A percentile compares a stretch with the other conserved stretches of the same genome.
These are phyloP conservation scores for Pterobdella sp. DNA, from an alignment of 2,888 invertebrate species.

Conservation along the genomic window DNA sequence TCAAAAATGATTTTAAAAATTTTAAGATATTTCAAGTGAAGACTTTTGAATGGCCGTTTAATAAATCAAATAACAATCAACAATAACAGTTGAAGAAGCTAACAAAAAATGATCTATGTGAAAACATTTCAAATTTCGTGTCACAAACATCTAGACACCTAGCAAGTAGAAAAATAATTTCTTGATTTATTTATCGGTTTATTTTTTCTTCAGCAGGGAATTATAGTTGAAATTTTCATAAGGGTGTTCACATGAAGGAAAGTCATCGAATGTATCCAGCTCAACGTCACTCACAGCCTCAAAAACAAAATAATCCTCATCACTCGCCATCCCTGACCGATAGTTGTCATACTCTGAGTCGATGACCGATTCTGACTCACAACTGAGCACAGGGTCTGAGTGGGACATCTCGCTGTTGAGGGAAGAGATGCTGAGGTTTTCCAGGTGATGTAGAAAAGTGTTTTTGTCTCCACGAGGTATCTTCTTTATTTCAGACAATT, in stretches of 20 bases:
- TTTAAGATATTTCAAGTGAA: no score
- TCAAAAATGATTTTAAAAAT: no score
- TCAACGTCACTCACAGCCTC: slow-evolving; percentile 51
- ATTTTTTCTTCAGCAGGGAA: slow-evolving; percentile 17
- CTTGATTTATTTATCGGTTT: neutral
- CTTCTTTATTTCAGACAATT: neutral
- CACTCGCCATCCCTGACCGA: slow-evolving; percentile 54
- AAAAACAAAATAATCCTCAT: slow-evolving; percentile 51
- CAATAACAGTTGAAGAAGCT: no score
- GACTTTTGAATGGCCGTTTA: no score
- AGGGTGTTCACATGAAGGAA: slow-evolving; percentile 37
- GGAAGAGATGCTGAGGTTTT: slow-evolving; percentile 48
- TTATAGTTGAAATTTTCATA: slow-evolving; percentile 19
- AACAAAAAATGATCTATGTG: neutral
- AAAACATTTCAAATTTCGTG: neutral
- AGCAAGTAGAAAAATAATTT: neutral
- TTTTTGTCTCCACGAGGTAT: neutral
- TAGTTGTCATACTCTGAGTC: slow-evolving; percentile 67
- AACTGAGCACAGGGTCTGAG: slow-evolving; percentile 47
- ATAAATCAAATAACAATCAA: no score
- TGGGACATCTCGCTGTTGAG: slow-evolving; percentile 49
- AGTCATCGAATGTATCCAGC: slow-evolving; percentile 48
- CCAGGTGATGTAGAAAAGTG: slow-evolving; percentile 33
- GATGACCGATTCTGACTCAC: slow-evolving; percentile 53
- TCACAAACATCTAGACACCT: neutral